Percentiles rank a stretch among this genome's conserved stretches.
These are phyloP conservation scores for Drosophila orena DNA, from an alignment of 1,140 invertebrate genomes.

Conservation along the genomic window DNA sequence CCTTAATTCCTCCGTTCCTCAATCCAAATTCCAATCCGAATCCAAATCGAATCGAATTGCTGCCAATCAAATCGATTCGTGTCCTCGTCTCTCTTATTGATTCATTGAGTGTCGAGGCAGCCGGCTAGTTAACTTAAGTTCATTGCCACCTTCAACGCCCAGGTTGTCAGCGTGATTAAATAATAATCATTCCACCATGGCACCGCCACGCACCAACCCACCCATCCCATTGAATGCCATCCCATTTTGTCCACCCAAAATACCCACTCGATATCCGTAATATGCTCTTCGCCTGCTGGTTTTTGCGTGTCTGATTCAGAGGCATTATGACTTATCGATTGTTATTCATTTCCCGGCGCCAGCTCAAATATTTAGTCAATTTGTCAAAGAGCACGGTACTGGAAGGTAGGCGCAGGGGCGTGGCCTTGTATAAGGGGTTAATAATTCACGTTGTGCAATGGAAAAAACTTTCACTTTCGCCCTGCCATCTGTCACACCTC, in stretches of 20 bases:
- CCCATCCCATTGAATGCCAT: background rate
- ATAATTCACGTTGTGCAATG: slow-evolving; percentile 74
- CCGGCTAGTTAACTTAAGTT: slow-evolving; percentile 52
- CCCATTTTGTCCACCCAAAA: no score
- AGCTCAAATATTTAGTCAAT: slow-evolving; percentile 77
- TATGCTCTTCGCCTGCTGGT: slow-evolving; percentile 17
- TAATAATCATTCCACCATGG: slow-evolving; percentile 49
- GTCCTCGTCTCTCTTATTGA: slow-evolving; percentile 43
- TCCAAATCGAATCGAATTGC: slow-evolving; percentile 29
- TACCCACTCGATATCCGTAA: slow-evolving; percentile 10
- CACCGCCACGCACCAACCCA: slow-evolving; percentile 7
- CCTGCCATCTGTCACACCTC: slow-evolving; percentile 71
- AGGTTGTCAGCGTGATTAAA: slow-evolving; percentile 63
- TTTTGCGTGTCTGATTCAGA: slow-evolving; percentile 71
- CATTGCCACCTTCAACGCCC: slow-evolving; percentile 59
- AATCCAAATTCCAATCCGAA: background rate
- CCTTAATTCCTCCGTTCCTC: background rate
- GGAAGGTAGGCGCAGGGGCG: slow-evolving; percentile 4
- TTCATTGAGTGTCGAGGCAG: slow-evolving; percentile 53
- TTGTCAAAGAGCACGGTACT: slow-evolving; percentile 64
- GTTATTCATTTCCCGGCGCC: slow-evolving; percentile 72
- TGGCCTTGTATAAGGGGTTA: slow-evolving; percentile 58
- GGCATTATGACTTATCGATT: slow-evolving; percentile 81
- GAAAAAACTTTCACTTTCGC: slow-evolving; percentile 62
- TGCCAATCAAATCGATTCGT: slow-evolving; percentile 50